These are phyloP conservation scores for Drosophila mayaguana DNA, from an alignment of 2,888 invertebrate genomes.

Conservation along the genomic window DNA sequence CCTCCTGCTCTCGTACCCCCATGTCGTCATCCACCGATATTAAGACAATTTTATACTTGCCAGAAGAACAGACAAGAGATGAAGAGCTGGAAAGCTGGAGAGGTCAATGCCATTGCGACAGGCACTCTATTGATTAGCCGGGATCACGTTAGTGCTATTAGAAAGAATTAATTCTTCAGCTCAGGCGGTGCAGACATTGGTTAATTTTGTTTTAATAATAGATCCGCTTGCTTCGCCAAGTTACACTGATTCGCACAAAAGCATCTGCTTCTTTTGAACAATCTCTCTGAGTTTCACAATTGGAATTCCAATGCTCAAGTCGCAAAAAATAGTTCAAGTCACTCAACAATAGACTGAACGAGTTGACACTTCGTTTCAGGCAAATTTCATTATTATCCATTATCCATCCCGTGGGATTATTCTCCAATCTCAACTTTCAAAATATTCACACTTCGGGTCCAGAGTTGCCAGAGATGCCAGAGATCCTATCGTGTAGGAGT, in stretches of 20 bases:
- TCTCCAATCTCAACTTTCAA: constrained; percentile 19
- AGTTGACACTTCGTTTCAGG: constrained; percentile 21
- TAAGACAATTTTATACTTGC: neutral
- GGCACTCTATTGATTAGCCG: neutral
- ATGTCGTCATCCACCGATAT: neutral
- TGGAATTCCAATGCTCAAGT: neutral
- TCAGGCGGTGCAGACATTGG: neutral
- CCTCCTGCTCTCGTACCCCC: neutral
- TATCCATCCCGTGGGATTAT: constrained; percentile 47
- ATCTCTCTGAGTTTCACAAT: neutral
- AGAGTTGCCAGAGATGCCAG: neutral
- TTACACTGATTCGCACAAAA: neutral
- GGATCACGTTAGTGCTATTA: neutral
- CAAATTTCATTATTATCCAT: constrained; percentile 23
- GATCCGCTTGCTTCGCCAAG: neutral
- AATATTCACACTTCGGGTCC: constrained; percentile 34
- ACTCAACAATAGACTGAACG: constrained; percentile 18
- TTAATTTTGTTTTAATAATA: neutral
- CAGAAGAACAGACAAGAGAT: too few species aligned
- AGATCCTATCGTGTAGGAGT: constrained; percentile 40
- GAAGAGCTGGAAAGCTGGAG: neutral
- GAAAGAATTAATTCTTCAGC: neutral
- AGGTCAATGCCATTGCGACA: constrained; percentile 5
- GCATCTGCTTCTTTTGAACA: neutral
- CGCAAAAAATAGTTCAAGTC: constrained; percentile 3